Evolutionary conservation across 2,797 vertebrate genomes (phyloP).

Genomic region (Sardinella longiceps): DNA sequence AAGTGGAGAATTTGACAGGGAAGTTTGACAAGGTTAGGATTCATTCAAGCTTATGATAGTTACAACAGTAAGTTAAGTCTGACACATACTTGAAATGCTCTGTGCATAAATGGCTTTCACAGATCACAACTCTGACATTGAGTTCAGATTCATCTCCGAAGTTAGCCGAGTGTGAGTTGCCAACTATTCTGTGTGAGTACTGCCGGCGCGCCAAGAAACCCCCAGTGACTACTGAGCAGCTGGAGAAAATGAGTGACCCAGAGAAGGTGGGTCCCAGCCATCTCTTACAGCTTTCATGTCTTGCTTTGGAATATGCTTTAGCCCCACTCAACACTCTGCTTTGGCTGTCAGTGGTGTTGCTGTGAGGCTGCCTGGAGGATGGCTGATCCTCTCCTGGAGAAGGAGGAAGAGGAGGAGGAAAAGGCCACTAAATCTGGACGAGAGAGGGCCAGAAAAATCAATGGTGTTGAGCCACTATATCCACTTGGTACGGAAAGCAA

Average conservation of each 20-base stretch:
- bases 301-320: background rate
- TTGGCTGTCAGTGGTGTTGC: constrained; percentile 38
- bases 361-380: constrained; percentile 36
- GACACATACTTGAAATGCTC: constrained; percentile 9
- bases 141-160: constrained; percentile 51
- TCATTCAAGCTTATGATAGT: constrained; percentile 6
- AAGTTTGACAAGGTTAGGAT: constrained; percentile 62
- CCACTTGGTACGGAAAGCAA: background rate
- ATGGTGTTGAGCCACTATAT: background rate
- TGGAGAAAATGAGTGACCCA: constrained; percentile 47
- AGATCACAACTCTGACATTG: constrained; percentile 40
- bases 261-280: constrained; percentile 43
- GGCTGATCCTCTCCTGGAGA: constrained; percentile 29
- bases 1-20: constrained; percentile 57
- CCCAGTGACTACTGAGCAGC: constrained; percentile 50
- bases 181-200: constrained; percentile 47
- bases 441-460: background rate
- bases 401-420: background rate
- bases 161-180: constrained; percentile 31
- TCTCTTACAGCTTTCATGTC: background rate
- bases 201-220: constrained; percentile 52
- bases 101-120: constrained; percentile 41
- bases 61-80: constrained; percentile 2
- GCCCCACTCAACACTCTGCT: background rate
- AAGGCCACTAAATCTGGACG: background rate